These are phyloP conservation scores for Lordiphosa collinella DNA, from an alignment of 1,140 invertebrate species.

Conservation along the genomic window DNA sequence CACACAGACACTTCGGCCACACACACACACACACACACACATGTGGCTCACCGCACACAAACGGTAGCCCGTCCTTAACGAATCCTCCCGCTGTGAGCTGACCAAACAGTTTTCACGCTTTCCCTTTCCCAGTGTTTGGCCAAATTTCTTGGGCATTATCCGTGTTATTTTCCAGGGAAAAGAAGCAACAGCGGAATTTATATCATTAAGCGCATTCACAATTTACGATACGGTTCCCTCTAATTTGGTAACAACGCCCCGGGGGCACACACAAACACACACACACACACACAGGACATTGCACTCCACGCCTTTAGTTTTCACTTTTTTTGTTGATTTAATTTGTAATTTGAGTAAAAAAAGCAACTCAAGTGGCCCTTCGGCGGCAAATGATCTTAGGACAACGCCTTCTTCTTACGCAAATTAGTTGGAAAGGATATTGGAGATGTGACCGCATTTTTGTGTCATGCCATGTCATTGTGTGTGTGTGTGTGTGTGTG, in stretches of 20 bases:
- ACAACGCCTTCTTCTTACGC: constrained; percentile 57
- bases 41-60: constrained; percentile 17
- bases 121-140: neutral
- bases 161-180: constrained; percentile 2
- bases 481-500: constrained; percentile 4
- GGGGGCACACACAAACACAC: constrained; percentile 50
- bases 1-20: constrained; percentile 8
- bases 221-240: constrained; percentile 64
- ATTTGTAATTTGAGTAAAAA: constrained; percentile 70
- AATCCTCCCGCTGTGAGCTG: constrained; percentile 1
- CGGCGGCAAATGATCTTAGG: constrained; percentile 4
- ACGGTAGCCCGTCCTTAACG: constrained; percentile 21
- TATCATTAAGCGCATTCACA: constrained; percentile 62
- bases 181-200: constrained; percentile 49
- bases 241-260: constrained; percentile 73
- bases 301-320: constrained; percentile 31
- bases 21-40: constrained; percentile 9
- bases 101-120: constrained; percentile 8
- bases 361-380: constrained; percentile 61
- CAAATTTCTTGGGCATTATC: constrained; percentile 1
- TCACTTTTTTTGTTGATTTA: constrained; percentile 64
- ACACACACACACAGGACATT: constrained; percentile 18
- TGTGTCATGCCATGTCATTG: constrained; percentile 8
- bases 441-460: constrained; percentile 41
- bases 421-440: constrained; percentile 74